phyloP scores from a whole-genome alignment of 2,888 invertebrate species.

The Nephrotoma guestfalica region DNA sequence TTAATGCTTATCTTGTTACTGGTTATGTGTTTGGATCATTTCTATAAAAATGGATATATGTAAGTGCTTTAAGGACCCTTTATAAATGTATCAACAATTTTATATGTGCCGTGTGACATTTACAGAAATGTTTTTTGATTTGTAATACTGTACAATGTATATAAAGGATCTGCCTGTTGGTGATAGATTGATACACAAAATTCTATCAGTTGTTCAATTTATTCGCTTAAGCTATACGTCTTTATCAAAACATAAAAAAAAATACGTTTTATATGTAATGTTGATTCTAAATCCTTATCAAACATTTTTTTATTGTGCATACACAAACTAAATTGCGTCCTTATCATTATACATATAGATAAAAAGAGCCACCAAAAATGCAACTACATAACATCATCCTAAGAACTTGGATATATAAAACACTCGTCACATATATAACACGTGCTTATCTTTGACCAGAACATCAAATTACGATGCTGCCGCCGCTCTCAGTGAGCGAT shows the following conservation, averaged over 20 bases:
- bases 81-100: neutral
- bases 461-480: neutral
- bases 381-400: neutral
- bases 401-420: neutral
- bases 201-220: neutral
- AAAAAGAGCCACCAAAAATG: neutral
- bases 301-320: neutral
- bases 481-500: neutral
- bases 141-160: neutral
- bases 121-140: neutral
- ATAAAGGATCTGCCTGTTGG: neutral
- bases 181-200: neutral
- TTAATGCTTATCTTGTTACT: neutral
- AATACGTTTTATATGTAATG: neutral
- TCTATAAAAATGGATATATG: neutral
- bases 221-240: neutral
- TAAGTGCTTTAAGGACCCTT: neutral
- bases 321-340: neutral
- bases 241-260: neutral
- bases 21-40: neutral
- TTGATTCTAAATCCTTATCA: neutral
- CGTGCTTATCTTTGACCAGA: neutral
- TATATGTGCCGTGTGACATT: neutral
- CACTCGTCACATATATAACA: neutral
- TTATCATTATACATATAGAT: neutral